Percentiles rank a stretch among this genome's conserved stretches.
These are phyloP conservation scores for Tiaroga cobitis DNA, from an alignment of 2,797 vertebrate species.

Conservation along the genomic window DNA sequence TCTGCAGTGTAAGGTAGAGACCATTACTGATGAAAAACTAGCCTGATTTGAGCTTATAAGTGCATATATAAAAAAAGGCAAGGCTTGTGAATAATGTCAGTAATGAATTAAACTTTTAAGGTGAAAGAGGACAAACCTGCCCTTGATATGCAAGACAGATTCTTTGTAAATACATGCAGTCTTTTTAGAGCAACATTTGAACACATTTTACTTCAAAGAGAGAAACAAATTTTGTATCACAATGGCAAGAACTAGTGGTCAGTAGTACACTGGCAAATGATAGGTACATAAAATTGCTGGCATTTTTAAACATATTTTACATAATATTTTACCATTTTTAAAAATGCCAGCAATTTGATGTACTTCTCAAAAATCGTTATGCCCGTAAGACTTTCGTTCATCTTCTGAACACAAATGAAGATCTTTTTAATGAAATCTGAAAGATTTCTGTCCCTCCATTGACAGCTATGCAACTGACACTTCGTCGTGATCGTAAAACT, in stretches of 20 bases:
- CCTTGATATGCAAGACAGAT: constrained; percentile 48
- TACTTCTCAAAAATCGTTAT: not conserved
- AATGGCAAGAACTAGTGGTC: not conserved
- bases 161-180: constrained; percentile 72
- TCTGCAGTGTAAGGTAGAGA: constrained; percentile 52
- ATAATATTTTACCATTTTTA: not conserved
- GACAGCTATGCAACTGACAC: too few relatives aligned
- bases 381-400: too few relatives aligned
- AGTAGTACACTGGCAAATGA: not conserved
- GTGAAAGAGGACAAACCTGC: constrained; percentile 66
- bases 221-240: not conserved
- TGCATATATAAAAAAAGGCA: constrained; percentile 52
- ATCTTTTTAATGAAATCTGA: too few relatives aligned
- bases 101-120: constrained; percentile 73
- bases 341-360: too few relatives aligned
- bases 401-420: too few relatives aligned
- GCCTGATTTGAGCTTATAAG: constrained; percentile 71
- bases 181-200: not conserved
- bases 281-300: not conserved
- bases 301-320: not conserved
- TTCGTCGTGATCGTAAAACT: too few relatives aligned
- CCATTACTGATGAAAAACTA: constrained; percentile 69
- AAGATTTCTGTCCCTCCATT: too few relatives aligned
- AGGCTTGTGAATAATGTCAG: constrained; percentile 67
- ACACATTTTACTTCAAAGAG: not conserved